Evolutionary conservation across 2,888 invertebrate species (phyloP).

Genomic region (Lochmaea crataegi): DNA sequence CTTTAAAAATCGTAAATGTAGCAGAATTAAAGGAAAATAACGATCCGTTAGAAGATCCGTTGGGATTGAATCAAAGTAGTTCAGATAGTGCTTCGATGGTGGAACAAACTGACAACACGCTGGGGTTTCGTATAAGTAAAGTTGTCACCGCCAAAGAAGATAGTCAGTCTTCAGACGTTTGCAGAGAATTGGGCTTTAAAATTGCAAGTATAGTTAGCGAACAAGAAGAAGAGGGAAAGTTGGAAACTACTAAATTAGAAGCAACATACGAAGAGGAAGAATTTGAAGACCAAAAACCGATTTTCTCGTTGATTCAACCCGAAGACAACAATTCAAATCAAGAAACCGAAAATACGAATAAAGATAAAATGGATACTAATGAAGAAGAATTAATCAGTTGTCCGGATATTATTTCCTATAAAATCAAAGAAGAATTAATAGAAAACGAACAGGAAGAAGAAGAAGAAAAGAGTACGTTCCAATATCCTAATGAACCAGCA

Average conservation of each 20-base stretch:
- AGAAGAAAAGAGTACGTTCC: too few relatives aligned
- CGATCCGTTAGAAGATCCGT: constrained; percentile 39
- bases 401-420: not conserved
- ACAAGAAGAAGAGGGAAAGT: constrained; percentile 11
- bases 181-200: constrained; percentile 39
- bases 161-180: constrained; percentile 26
- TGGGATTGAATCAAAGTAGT: constrained; percentile 36
- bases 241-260: constrained; percentile 13
- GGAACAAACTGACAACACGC: constrained; percentile 31
- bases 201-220: constrained; percentile 41
- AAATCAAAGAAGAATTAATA: constrained; percentile 11
- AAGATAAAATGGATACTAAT: not conserved
- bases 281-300: constrained; percentile 14
- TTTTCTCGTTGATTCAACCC: not conserved
- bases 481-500: too few relatives aligned
- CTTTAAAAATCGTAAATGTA: constrained; percentile 28
- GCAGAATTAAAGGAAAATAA: constrained; percentile 25
- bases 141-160: constrained; percentile 38
- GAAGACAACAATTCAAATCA: not conserved
- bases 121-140: constrained; percentile 40
- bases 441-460: not conserved
- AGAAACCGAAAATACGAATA: too few relatives aligned
- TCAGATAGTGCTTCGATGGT: constrained; percentile 41
- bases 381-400: not conserved
- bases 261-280: constrained; percentile 18